Evolutionary conservation across 2,797 vertebrate species (phyloP), one percentile per base, ranked within the genome.

Genomic region (Halcyon chelicuti): DNA sequence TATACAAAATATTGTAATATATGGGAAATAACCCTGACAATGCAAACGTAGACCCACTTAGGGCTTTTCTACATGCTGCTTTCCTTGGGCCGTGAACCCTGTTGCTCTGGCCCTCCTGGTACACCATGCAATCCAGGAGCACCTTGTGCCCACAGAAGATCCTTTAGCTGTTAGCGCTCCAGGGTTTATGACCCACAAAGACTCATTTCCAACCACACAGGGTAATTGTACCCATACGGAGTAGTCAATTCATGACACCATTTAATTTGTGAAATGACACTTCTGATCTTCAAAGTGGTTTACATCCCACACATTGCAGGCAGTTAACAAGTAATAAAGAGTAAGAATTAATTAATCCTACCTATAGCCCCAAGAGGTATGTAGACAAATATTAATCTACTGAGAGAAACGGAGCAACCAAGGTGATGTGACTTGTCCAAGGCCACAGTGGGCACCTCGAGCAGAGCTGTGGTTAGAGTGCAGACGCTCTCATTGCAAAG

Each of bases 321-420:
- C 72, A 75, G 81, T 86, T 88, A 86, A 47, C 35, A 68, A 86
- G 85, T 73, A 67, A 79, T 40, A 58, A 81, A 86, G 75, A 37
- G 57, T 31, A 88, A 63, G 73, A 63, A 94, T 94, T 86, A 94
- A 96, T 95, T 88, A 95, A 94, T 94, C 72, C 58, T 55, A 81
- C 60, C 76, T 31, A 3, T 93, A 39, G 2, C 42, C 74, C 61
- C 72, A 26, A 26, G 96, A 93, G 82, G 75, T 84, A 90, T 17
- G 66, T 82, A 94, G 91, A 35, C 70, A 94, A 94, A 94, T 65
- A 65, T 72, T 72, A 71, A 86, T 68, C 51, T 72, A 26, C 54
- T 0, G 39, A 62, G 2, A 40, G 75, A 78, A 90, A 78, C n/a
- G 75, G 78, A 88, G 51, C 54, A 72, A 65, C 28, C 0, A 8